phyloP scores from a whole-genome alignment of 2,888 invertebrate genomes.

The Aleiodes alternator region DNA sequence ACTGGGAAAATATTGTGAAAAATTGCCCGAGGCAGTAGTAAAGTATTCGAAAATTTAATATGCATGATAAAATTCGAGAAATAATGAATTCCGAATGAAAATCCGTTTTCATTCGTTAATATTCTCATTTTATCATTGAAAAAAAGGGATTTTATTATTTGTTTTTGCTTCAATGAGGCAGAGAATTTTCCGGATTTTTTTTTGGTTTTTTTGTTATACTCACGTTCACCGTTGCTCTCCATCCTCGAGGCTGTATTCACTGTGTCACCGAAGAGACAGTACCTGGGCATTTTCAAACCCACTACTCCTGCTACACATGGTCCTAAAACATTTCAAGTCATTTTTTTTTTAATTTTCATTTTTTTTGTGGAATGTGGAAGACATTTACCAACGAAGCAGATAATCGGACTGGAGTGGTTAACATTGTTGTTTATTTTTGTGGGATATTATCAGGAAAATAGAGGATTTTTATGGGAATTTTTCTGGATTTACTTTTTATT shows the following conservation, averaged over 20 bases:
- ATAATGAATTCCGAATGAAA: no score
- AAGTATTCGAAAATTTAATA: background rate
- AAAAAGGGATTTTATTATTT: background rate
- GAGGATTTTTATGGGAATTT: no score
- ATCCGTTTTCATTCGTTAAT: no score
- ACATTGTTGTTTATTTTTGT: no score
- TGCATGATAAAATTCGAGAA: background rate
- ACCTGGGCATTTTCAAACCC: conserved; percentile 95
- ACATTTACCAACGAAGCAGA: no score
- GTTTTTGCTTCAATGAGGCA: background rate
- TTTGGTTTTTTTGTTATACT: conserved; percentile 50
- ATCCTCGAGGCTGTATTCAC: conserved; percentile 94
- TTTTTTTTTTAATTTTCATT: conserved; percentile 5
- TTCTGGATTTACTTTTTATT: no score
- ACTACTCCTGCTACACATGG: conserved; percentile 94
- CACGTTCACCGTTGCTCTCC: conserved; percentile 91
- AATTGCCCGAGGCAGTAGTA: background rate
- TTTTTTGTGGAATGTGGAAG: background rate
- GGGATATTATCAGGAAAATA: no score
- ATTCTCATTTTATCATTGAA: no score
- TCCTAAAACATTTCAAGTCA: conserved; percentile 75
- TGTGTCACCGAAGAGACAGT: conserved; percentile 94
- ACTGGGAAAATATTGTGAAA: background rate
- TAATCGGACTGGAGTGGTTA: no score
- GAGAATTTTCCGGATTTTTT: background rate